phyloP scores from a whole-genome alignment of 1,140 invertebrate species.

The Stegodyphus mimosarum region DNA sequence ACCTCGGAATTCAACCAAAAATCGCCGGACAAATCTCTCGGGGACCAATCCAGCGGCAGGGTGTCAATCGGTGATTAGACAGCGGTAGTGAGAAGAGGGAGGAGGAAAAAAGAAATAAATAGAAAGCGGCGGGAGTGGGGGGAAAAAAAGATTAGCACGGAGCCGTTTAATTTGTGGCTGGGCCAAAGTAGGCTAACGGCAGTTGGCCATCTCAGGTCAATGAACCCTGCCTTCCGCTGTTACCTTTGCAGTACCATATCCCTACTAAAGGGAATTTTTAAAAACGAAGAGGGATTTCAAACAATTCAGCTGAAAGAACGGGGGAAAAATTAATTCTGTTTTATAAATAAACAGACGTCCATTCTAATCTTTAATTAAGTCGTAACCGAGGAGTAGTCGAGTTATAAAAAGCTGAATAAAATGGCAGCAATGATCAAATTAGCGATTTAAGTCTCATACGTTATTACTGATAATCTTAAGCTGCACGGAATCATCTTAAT shows the following conservation, averaged over 20 bases:
- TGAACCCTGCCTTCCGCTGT: constrained; percentile 42
- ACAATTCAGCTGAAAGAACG: neutral
- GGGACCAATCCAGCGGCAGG: constrained; percentile 22
- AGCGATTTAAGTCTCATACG: too few species aligned
- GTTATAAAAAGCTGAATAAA: too few species aligned
- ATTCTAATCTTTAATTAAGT: too few species aligned
- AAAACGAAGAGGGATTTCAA: neutral
- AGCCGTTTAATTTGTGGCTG: constrained; percentile 42
- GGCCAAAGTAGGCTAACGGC: constrained; percentile 55
- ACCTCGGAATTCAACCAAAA: too few species aligned
- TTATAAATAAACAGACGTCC: neutral
- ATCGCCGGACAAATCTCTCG: neutral
- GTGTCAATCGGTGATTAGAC: constrained; percentile 48
- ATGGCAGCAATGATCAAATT: too few species aligned
- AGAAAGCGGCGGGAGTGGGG: neutral
- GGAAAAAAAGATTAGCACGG: constrained; percentile 19
- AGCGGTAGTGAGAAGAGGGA: constrained; percentile 9
- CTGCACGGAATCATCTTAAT: too few species aligned
- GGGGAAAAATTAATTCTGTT: neutral
- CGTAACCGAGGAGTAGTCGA: too few species aligned
- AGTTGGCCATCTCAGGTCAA: constrained; percentile 44
- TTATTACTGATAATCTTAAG: too few species aligned
- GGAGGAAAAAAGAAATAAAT: constrained; percentile 8
- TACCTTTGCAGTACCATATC: constrained; percentile 20
- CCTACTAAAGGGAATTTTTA: constrained; percentile 13